phyloP scores from a whole-genome alignment of 1,140 invertebrate species.

The Hycleus phaleratus region DNA sequence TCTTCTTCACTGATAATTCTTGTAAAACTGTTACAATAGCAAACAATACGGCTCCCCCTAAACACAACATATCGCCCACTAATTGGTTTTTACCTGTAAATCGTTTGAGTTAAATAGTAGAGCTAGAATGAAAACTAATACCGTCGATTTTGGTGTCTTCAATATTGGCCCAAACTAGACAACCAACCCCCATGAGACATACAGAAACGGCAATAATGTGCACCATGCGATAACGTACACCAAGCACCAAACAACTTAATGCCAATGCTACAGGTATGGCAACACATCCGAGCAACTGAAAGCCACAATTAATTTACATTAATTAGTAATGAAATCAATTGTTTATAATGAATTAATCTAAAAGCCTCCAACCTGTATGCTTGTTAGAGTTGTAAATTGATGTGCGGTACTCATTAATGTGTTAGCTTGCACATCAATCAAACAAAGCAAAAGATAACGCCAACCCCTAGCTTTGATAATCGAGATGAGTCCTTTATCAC shows the following conservation, averaged over 20 bases:
- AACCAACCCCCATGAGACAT: constrained; percentile 74
- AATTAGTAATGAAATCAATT: constrained; percentile 8
- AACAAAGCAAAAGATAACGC: constrained; percentile 64
- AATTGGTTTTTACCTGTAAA: constrained; percentile 66
- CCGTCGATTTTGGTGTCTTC: constrained; percentile 59
- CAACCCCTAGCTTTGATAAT: constrained; percentile 63
- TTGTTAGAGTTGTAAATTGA: constrained; percentile 57
- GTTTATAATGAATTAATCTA: not conserved
- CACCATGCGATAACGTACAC: constrained; percentile 61
- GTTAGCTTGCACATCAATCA: constrained; percentile 78
- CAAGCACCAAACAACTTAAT: constrained; percentile 61
- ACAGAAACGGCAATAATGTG: constrained; percentile 75
- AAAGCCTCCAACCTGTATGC: constrained; percentile 48
- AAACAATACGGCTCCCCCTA: constrained; percentile 73
- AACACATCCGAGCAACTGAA: constrained; percentile 79
- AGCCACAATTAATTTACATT: constrained; percentile 37
- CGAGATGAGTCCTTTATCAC: constrained; percentile 52
- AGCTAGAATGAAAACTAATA: constrained; percentile 22
- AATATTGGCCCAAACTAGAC: constrained; percentile 76
- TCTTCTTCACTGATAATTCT: constrained; percentile 75
- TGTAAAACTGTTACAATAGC: constrained; percentile 75
- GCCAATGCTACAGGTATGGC: constrained; percentile 75
- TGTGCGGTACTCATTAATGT: constrained; percentile 67
- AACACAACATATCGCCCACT: constrained; percentile 76
- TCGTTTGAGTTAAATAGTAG: not conserved